A percentile compares a stretch with the other conserved stretches of the same genome.
Conservation (phyloP, 2,113 vertebrate genomes). For the Oxyura jamaicensis region DNA sequence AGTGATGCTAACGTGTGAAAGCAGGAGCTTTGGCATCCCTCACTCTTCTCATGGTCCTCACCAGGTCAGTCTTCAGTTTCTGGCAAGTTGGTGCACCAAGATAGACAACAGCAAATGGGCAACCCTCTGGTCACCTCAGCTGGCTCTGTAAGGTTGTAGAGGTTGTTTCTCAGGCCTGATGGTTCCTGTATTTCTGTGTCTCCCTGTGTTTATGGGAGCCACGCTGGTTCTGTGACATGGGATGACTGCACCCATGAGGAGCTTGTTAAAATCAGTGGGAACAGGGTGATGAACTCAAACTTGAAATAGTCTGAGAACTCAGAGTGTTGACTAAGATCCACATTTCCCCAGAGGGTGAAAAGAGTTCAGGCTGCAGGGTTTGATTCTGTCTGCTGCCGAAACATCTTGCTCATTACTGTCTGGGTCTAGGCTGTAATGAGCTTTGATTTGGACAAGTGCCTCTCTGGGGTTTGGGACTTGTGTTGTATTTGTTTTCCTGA, state of each 20-base stretch:
- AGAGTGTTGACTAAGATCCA: background rate
- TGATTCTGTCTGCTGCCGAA: background rate
- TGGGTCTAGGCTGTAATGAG: background rate
- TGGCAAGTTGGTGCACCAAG: background rate
- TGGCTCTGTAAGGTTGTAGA: background rate
- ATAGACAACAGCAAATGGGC: background rate
- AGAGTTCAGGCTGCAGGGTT: background rate
- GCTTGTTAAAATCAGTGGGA: background rate
- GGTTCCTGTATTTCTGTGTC: background rate
- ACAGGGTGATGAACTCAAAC: background rate
- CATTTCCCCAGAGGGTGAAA: background rate
- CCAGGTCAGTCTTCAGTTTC: background rate
- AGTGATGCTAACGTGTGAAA: background rate
- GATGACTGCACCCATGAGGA: background rate
- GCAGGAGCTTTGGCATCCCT: background rate
- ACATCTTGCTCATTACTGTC: background rate
- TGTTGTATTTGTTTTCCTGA: background rate
- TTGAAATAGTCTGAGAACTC: background rate
- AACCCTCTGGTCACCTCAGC: background rate
- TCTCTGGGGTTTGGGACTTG: background rate
- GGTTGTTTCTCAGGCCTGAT: background rate
- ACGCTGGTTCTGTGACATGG: background rate
- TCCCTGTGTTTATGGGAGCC: background rate
- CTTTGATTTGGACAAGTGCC: conserved; percentile 12
- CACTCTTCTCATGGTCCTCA: background rate